A percentile compares a stretch with the other conserved stretches of the same genome.
Conservation (phyloP, 1,140 invertebrate species). For the Chelonus insularis region DNA sequence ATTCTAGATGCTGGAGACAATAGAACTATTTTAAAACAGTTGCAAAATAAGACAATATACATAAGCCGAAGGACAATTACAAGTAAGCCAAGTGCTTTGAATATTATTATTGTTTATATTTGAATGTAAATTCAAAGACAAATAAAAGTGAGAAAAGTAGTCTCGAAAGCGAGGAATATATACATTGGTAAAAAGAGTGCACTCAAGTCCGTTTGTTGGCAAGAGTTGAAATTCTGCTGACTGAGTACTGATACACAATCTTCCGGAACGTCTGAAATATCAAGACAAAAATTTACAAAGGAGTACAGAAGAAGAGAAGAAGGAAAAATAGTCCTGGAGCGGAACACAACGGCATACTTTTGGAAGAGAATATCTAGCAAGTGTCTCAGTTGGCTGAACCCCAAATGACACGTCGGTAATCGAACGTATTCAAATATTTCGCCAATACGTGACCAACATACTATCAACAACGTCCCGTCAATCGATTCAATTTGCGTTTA, state of each 20-base stretch:
- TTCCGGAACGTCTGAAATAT: slow-evolving; percentile 31
- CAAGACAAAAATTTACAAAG: slow-evolving; percentile 29
- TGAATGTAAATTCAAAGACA: no score
- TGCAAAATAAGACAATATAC: no score
- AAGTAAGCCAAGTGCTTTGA: no score
- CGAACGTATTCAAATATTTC: slow-evolving; percentile 38
- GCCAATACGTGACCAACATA: slow-evolving; percentile 35
- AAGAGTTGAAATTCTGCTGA: slow-evolving; percentile 33
- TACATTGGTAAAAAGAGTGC: no score
- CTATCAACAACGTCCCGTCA: not conserved
- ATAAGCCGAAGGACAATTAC: no score
- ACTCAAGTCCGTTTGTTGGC: slow-evolving; percentile 20
- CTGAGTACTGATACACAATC: slow-evolving; percentile 35
- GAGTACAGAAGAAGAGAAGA: not conserved
- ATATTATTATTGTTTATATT: no score
- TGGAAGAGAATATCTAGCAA: not conserved
- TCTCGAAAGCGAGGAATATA: no score
- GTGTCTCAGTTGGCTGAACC: slow-evolving; percentile 31
- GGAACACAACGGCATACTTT: no score
- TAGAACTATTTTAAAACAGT: no score
- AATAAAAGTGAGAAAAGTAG: no score
- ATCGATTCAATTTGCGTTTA: slow-evolving; percentile 19
- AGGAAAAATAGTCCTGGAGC: not conserved
- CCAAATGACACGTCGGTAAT: slow-evolving; percentile 37
- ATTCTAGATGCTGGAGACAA: no score